These are phyloP conservation scores for Calameuta idolon DNA, from an alignment of 2,888 invertebrate species.

Conservation along the genomic window DNA sequence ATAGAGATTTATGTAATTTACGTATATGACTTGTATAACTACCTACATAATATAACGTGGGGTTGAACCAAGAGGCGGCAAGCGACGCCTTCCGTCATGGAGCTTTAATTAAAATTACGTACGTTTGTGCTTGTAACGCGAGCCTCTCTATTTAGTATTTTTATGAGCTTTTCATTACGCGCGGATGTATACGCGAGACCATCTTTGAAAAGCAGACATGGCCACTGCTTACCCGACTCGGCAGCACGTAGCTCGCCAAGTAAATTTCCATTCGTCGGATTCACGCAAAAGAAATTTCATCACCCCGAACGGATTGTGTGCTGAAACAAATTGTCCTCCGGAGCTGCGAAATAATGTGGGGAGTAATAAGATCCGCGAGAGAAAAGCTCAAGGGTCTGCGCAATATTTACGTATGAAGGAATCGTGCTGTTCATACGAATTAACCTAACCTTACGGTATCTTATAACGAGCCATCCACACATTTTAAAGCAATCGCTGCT, in stretches of 20 bases:
- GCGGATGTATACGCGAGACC: constrained; percentile 31
- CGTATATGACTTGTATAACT: constrained; percentile 62
- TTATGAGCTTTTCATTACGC: constrained; percentile 63
- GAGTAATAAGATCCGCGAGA: constrained; percentile 35
- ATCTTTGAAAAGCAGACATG: constrained; percentile 54
- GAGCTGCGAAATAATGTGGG: constrained; percentile 16
- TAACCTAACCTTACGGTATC: background rate
- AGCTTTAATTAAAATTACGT: constrained; percentile 66
- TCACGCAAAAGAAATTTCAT: constrained; percentile 47
- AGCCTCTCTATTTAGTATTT: constrained; percentile 56
- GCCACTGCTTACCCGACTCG: constrained; percentile 39
- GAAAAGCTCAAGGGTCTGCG: background rate
- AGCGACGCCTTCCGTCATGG: constrained; percentile 48
- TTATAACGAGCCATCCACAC: background rate
- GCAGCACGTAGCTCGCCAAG: constrained; percentile 17
- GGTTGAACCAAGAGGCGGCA: constrained; percentile 34
- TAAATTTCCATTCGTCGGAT: constrained; percentile 57
- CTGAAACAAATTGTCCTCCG: constrained; percentile 25
- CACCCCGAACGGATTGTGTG: constrained; percentile 24
- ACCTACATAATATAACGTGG: constrained; percentile 55
- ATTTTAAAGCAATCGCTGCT: background rate
- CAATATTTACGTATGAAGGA: background rate
- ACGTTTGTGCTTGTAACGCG: constrained; percentile 56
- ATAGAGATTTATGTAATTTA: constrained; percentile 61
- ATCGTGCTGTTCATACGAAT: background rate